phyloP scores from a whole-genome alignment of 2,888 invertebrate genomes.

The Melinopterus prodromus region DNA sequence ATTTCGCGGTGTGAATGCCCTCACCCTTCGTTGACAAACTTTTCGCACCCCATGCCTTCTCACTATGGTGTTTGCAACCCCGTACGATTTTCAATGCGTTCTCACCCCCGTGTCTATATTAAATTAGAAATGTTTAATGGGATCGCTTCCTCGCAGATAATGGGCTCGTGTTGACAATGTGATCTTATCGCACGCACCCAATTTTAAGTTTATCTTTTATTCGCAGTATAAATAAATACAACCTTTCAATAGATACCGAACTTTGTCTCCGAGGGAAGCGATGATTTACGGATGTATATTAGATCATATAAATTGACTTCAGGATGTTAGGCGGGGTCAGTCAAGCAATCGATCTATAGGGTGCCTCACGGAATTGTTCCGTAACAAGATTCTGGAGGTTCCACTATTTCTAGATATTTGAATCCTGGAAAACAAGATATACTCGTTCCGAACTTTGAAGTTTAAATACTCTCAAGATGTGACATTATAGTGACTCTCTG shows the following conservation, averaged over 20 bases:
- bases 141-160: not conserved
- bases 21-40: constrained; percentile 4
- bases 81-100: not conserved
- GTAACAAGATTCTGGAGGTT: no score
- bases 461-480: no score
- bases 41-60: not conserved
- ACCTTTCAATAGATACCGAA: not conserved
- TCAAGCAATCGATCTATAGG: no score
- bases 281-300: not conserved
- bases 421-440: no score
- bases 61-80: not conserved
- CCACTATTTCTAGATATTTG: no score
- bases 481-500: no score
- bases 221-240: not conserved
- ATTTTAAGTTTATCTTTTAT: not conserved
- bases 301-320: not conserved
- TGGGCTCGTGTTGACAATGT: not conserved
- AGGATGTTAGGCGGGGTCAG: no score
- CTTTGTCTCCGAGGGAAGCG: not conserved
- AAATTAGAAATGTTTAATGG: constrained; percentile 4
- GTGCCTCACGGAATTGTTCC: no score
- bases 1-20: not conserved
- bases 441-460: no score
- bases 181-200: not conserved
- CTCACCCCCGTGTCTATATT: not conserved